phyloP scores from a whole-genome alignment of 2,797 vertebrate species.

The Peromyscus nudipes region DNA sequence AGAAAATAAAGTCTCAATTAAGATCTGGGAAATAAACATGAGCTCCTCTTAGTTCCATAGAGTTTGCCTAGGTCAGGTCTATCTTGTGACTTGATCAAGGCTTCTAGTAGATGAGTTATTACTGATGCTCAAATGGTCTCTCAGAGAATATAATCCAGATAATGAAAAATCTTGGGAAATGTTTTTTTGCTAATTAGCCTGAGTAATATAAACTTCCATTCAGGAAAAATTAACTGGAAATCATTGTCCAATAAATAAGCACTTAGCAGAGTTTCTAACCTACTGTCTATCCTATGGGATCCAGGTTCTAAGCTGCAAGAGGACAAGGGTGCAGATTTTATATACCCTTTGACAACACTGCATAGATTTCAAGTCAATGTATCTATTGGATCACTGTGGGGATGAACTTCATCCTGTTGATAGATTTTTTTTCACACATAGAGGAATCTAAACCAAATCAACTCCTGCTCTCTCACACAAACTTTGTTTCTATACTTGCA shows the following conservation, averaged over 20 bases:
- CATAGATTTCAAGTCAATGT: not conserved
- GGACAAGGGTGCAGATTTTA: not conserved
- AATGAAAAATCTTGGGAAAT: conserved; percentile 18
- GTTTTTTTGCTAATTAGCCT: not conserved
- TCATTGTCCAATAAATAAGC: not conserved
- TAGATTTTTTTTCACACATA: not conserved
- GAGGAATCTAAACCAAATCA: not conserved
- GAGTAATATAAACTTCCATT: not conserved
- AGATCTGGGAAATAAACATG: not conserved
- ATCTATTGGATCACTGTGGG: not conserved
- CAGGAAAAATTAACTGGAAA: not conserved
- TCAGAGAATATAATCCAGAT: not conserved
- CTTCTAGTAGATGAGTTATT: not conserved
- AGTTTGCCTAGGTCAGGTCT: not conserved
- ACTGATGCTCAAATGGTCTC: not conserved
- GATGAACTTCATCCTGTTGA: not conserved
- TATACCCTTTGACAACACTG: not conserved
- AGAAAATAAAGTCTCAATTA: not conserved
- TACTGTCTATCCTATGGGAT: not conserved
- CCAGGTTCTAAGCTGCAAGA: not conserved
- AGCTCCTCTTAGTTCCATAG: not conserved
- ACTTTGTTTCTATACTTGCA: not conserved
- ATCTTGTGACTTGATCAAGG: not conserved
- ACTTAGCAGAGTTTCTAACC: not conserved
- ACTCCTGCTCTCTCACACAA: not conserved